These are phyloP conservation scores for Omphaloscelis lunosa DNA, from an alignment of 2,888 invertebrate species.

Conservation along the genomic window DNA sequence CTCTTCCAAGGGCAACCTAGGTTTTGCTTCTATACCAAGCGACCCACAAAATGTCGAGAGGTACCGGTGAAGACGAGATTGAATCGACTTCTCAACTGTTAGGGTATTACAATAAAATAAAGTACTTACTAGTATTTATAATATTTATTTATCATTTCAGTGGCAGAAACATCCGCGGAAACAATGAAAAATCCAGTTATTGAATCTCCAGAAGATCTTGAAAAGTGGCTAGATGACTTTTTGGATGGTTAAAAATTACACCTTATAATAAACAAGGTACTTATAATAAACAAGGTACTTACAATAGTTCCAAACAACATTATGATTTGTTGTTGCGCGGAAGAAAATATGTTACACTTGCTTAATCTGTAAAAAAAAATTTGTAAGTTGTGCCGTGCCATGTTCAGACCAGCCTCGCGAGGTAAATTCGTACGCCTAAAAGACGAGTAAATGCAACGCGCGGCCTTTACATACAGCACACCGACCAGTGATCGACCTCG, in stretches of 20 bases:
- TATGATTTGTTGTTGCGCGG: neutral
- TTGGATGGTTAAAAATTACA: conserved; percentile 77
- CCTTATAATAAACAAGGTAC: neutral
- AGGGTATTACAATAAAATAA: conserved; percentile 30
- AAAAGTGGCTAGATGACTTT: conserved; percentile 89
- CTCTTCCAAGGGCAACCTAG: neutral
- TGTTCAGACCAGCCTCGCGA: neutral
- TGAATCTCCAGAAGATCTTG: conserved; percentile 87
- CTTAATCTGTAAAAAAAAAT: neutral
- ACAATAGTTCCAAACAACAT: neutral
- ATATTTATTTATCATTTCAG: conserved; percentile 65
- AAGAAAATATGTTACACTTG: neutral
- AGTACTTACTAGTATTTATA: neutral
- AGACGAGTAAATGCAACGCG: neutral
- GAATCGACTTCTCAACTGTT: neutral
- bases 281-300: neutral
- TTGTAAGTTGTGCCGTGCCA: neutral
- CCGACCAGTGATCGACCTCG: neutral
- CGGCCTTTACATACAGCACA: neutral
- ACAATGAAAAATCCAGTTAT: conserved; percentile 76
- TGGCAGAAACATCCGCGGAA: conserved; percentile 52
- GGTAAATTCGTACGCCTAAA: neutral
- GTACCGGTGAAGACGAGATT: neutral
- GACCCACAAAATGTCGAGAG: neutral
- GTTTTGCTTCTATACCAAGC: neutral